These are phyloP conservation scores for Gandaritis pyraliata DNA, from an alignment of 2,888 invertebrate species.

Conservation along the genomic window DNA sequence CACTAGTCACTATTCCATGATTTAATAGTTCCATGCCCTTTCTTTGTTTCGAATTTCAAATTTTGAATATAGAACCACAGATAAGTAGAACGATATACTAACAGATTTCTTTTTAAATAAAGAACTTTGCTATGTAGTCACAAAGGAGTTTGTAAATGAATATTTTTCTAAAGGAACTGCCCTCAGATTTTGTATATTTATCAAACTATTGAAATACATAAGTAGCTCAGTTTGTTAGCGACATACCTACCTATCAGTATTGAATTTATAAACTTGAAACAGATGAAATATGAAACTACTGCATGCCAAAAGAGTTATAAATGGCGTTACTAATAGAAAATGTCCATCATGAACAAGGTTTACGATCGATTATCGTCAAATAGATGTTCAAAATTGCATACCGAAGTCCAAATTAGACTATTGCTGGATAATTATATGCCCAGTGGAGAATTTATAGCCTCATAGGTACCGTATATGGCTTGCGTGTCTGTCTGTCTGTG, in stretches of 20 bases:
- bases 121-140: too few species aligned
- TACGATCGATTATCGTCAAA: slow-evolving; percentile 15
- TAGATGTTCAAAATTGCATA: slow-evolving; percentile 24
- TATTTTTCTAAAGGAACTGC: too few species aligned
- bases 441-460: slow-evolving; percentile 30
- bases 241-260: too few species aligned
- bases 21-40: slow-evolving; percentile 81
- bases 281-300: background rate
- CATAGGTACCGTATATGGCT: slow-evolving; percentile 37
- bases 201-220: too few species aligned
- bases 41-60: slow-evolving; percentile 73
- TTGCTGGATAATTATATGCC: slow-evolving; percentile 26
- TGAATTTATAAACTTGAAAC: too few species aligned
- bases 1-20: slow-evolving; percentile 74
- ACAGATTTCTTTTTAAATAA: background rate
- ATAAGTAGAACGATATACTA: background rate
- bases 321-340: slow-evolving; percentile 13
- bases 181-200: too few species aligned
- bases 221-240: too few species aligned
- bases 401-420: slow-evolving; percentile 20
- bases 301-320: slow-evolving; percentile 8
- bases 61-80: slow-evolving; percentile 6
- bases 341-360: slow-evolving; percentile 18
- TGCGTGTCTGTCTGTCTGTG: slow-evolving; percentile 28
- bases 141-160: too few species aligned